Conservation (phyloP, 2,113 vertebrate genomes). For the Strix aluco region DNA sequence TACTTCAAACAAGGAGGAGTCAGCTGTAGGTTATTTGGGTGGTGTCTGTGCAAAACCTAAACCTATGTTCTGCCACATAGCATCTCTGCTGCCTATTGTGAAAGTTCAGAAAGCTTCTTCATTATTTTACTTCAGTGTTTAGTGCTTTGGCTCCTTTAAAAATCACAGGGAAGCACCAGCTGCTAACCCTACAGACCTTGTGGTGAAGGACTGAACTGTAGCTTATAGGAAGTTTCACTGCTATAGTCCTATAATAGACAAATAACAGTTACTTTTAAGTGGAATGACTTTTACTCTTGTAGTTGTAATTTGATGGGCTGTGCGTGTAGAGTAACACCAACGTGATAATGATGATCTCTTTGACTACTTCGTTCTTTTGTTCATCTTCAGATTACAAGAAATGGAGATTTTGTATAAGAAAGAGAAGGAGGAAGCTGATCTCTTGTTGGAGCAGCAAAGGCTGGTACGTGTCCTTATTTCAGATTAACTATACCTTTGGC, state of each 20-base stretch:
- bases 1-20: not conserved
- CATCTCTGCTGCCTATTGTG: not conserved
- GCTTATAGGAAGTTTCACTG: not conserved
- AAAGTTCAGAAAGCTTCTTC: not conserved
- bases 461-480: conserved; percentile 83
- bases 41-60: not conserved
- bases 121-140: not conserved
- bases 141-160: not conserved
- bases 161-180: not conserved
- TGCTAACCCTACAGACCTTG: not conserved
- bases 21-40: not conserved
- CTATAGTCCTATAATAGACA: not conserved
- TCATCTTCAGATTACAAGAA: conserved; percentile 87
- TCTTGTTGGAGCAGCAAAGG: conserved; percentile 96
- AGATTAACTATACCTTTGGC: conserved; percentile 29
- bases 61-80: not conserved
- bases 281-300: not conserved
- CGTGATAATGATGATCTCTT: not conserved
- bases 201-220: not conserved
- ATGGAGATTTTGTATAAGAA: conserved; percentile 99
- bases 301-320: not conserved
- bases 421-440: conserved; percentile 98
- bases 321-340: not conserved
- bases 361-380: not conserved
- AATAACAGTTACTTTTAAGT: not conserved